Base-by-base conservation (phyloP, 1,140 invertebrate species). In the Parapsyche elsis region DNA sequence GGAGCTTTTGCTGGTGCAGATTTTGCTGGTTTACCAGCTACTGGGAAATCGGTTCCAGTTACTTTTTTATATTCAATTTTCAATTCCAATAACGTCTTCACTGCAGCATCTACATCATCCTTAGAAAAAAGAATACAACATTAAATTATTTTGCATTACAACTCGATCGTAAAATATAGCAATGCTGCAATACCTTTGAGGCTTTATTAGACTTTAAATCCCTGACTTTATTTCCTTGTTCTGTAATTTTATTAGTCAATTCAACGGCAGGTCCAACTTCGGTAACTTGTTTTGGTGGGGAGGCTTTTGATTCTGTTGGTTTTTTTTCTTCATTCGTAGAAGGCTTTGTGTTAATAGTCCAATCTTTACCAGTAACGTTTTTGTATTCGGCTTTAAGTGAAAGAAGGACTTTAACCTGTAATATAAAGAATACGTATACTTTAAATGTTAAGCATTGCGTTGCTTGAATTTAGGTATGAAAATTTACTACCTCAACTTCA, bases 21-120 rank as follows among this genome's bases (percentile, higher is more conserved):
- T 86, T 83, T 38, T 80, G 77, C 24, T 71, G 85, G 81, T 82
- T 89, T 84, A 78, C 85, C 88, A 2, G 90, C 87, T 57, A 88
- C 87, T 2, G 88, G 90, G 84, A 91, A 92, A 79, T 95, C 94
- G 57, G 90, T 88, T 5, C 94, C 94, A 4, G 94, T 94, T 23
- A 91, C 84, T 61, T 90, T 88, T 88, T 97, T 97, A 85, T 94
- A 98, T 75, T 95, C 90, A 0, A 88, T 89, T 88, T 98, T 98
- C 1, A 98, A 87, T 21, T 89, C 87, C 78, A 97, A 87, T 38
- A 98, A 88, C 73, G 88, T 87, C 86, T 94, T 91, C n/a, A 97
- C 94, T 84, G 92, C 94, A 12, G 87, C 89, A 84, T 95, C 93
- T 73, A 96, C 89, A 16, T 89, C 85, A 5, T 89, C 90, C 90